Evolutionary conservation across 53 echinoderm and acorn worm species (phyloP).

Genomic region (Holothuria scabra): DNA sequence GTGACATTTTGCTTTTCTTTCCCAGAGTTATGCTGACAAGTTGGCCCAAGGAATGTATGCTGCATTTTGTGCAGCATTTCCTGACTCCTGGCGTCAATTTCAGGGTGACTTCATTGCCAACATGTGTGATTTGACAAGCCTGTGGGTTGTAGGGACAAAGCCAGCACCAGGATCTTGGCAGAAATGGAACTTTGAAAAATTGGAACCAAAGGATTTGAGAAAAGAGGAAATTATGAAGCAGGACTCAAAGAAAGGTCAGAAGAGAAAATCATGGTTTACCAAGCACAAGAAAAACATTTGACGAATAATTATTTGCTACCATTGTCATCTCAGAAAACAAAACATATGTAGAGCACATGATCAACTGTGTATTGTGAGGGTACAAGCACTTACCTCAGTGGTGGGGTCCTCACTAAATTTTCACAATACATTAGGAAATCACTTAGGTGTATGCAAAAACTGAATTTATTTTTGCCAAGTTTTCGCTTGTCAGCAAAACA

Average conservation of each 20-base stretch:
- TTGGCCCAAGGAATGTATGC: constrained; percentile 90
- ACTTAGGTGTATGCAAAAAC: too few relatives aligned
- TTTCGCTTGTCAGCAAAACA: too few relatives aligned
- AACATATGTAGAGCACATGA: too few relatives aligned
- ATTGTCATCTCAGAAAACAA: too few relatives aligned
- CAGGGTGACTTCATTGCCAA: constrained; percentile 82
- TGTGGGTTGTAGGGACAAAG: constrained; percentile 91
- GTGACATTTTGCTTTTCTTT: background rate
- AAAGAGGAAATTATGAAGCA: constrained; percentile 85
- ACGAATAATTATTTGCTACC: too few relatives aligned
- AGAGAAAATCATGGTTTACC: background rate
- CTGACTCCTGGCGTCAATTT: constrained; percentile 99
- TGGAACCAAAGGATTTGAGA: constrained; percentile 89
- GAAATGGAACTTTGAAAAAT: constrained; percentile 77
- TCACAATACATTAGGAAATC: too few relatives aligned
- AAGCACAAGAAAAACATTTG: too few relatives aligned
- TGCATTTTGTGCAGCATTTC: constrained; percentile 96
- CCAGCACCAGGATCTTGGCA: constrained; percentile 77
- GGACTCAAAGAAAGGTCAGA: constrained; percentile 91
- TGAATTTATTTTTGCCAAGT: too few relatives aligned
- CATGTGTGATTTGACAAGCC: constrained; percentile 82
- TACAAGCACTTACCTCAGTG: too few relatives aligned
- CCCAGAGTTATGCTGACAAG: constrained; percentile 77
- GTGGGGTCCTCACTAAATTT: too few relatives aligned
- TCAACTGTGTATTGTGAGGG: too few relatives aligned